phyloP scores from a whole-genome alignment of 1,140 invertebrate genomes.

The Batillaria attramentaria region DNA sequence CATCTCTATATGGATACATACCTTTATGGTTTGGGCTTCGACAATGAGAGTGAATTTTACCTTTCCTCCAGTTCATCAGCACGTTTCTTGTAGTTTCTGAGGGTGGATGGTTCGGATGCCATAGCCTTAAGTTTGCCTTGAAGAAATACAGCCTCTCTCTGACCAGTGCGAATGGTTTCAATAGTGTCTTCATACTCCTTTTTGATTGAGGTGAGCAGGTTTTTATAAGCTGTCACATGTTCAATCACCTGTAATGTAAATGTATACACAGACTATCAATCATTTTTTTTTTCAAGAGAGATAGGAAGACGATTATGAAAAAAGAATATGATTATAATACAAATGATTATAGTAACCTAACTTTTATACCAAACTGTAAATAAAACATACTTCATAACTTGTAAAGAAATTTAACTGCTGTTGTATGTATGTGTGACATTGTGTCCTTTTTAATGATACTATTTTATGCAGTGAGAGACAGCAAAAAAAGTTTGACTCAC shows the following conservation, averaged over 20 bases:
- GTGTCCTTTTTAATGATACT: no score
- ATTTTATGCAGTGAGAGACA: no score
- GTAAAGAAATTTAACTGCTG: neutral
- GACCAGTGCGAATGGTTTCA: conserved; percentile 63
- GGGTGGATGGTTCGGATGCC: conserved; percentile 67
- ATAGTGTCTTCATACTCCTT: conserved; percentile 71
- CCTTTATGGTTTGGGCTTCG: neutral
- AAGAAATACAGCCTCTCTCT: conserved; percentile 64
- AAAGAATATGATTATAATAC: no score
- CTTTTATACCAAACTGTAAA: neutral
- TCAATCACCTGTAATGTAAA: conserved; percentile 68
- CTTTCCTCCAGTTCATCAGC: conserved; percentile 67
- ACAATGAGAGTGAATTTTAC: conserved; percentile 41
- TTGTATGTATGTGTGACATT: no score
- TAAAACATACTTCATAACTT: neutral
- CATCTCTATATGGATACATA: no score
- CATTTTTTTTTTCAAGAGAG: neutral
- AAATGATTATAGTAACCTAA: no score
- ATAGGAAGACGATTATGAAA: neutral
- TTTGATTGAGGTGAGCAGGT: conserved; percentile 66
- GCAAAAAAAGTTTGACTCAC: conserved; percentile 39
- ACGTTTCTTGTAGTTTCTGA: conserved; percentile 67
- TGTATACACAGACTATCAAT: neutral
- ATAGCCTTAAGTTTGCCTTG: conserved; percentile 68
- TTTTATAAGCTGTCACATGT: conserved; percentile 68